phyloP scores from a whole-genome alignment of 2,888 invertebrate genomes.

The Trisateles emortualis region DNA sequence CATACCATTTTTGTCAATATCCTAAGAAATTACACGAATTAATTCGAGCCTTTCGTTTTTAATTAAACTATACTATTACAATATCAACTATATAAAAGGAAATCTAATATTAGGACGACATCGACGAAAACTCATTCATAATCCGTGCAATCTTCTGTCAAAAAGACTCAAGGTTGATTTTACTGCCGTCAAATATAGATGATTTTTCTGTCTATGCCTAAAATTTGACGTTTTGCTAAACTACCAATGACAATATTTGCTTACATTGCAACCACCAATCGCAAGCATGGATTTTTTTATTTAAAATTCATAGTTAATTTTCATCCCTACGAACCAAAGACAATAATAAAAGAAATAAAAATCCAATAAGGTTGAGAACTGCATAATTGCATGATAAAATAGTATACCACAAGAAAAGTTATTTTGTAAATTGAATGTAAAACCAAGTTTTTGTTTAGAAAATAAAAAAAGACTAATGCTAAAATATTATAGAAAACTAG shows the following conservation, averaged over 20 bases:
- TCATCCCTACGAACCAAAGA: neutral
- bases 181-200: conserved; percentile 10
- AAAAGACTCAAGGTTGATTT: conserved; percentile 47
- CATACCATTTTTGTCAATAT: conserved; percentile 63
- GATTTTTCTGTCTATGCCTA: conserved; percentile 8
- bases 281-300: neutral
- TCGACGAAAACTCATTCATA: conserved; percentile 66
- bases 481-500: conserved; percentile 1
- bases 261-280: neutral
- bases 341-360: neutral
- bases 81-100: conserved; percentile 50
- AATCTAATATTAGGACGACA: conserved; percentile 61
- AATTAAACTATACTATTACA: conserved; percentile 48
- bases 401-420: no score
- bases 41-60: conserved; percentile 28
- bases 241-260: neutral
- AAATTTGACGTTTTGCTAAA: neutral
- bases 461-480: neutral
- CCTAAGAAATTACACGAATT: conserved; percentile 41
- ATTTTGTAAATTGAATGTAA: no score
- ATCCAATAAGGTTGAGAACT: no score
- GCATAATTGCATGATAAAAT: no score
- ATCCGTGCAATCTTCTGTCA: conserved; percentile 66
- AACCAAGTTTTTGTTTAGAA: neutral
- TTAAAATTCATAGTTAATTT: neutral